Evolutionary conservation across 2,113 vertebrate species (phyloP), one percentile per base, ranked within the genome.

Genomic region (Poecile atricapillus): DNA sequence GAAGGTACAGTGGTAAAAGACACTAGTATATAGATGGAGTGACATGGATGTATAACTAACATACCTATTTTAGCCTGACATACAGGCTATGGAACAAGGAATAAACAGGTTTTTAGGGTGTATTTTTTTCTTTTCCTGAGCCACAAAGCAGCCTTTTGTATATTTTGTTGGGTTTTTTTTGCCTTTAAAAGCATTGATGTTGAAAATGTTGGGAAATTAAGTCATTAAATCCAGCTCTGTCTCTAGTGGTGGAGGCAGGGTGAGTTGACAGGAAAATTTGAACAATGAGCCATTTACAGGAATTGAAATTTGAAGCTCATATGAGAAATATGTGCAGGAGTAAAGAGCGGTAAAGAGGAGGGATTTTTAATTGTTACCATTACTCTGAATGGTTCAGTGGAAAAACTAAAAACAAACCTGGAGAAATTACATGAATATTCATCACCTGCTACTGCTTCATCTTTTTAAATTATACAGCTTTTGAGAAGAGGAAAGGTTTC

Each of bases 281-380:
- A 77, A 81, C 39, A 47, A 43, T 5, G 13, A 74, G 21, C 24
- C 80, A 44, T 83, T 96, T 93, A 86, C 80, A 92, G 86, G 80
- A 95, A 92, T 8, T 89, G 71, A 77, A 96, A 94, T 80, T 59
- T 81, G 76, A 93, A 81, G 22, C 80, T 92, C 3, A 6, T 63
- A 15, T 35, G 30, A 81, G 55, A 93, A 89, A 81, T 74, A 50
- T 15, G 10, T 41, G 11, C 82, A 79, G n/a, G 22, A 94, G 25
- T 62, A 12, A 39, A 39, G 11, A 39, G 39, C 39, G 18, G 67
- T 52, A 83, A 85, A 73, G 28, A 64, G 30, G 50, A 74, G 11
- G 3, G 37, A 5, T 78, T 83, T 65, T 81, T 41, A n/a, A 16
- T 30, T 60, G 13, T 37, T 89, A 35, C 35, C 11, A 64, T 67